A percentile compares a stretch with the other conserved stretches of the same genome.
Conservation (phyloP, 2,888 invertebrate genomes). For the Aleiodes leptofemur region DNA sequence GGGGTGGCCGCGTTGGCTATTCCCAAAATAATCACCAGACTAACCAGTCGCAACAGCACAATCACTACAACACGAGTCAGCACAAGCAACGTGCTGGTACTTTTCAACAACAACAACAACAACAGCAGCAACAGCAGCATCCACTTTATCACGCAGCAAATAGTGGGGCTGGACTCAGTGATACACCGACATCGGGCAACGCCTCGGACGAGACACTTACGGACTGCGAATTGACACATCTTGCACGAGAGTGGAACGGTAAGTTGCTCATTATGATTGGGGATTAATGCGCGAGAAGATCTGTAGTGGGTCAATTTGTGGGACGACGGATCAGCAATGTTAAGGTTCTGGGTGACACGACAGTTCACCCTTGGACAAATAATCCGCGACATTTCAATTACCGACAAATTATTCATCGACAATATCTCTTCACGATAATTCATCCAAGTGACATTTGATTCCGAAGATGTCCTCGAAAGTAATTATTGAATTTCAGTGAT, state of each 20-base stretch:
- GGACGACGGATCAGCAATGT: no score
- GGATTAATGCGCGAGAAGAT: neutral
- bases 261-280: conserved; percentile 19
- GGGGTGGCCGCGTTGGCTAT: conserved; percentile 77
- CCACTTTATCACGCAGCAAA: conserved; percentile 75
- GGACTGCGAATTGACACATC: conserved; percentile 86
- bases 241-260: conserved; percentile 85
- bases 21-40: conserved; percentile 72
- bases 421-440: no score
- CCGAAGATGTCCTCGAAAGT: no score
- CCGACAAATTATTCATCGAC: no score
- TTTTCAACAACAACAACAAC: conserved; percentile 77
- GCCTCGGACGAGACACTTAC: conserved; percentile 90
- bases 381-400: no score
- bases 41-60: conserved; percentile 71
- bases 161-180: conserved; percentile 80
- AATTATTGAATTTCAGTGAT: no score
- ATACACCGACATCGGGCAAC: conserved; percentile 90
- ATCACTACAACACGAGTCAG: conserved; percentile 71
- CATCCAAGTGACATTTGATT: no score
- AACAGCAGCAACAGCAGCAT: conserved; percentile 73
- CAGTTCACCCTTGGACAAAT: no score
- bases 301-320: no score
- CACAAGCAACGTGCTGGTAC: conserved; percentile 69
- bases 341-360: no score